phyloP scores from a whole-genome alignment of 2,888 invertebrate species.

The Lycia hirtaria region DNA sequence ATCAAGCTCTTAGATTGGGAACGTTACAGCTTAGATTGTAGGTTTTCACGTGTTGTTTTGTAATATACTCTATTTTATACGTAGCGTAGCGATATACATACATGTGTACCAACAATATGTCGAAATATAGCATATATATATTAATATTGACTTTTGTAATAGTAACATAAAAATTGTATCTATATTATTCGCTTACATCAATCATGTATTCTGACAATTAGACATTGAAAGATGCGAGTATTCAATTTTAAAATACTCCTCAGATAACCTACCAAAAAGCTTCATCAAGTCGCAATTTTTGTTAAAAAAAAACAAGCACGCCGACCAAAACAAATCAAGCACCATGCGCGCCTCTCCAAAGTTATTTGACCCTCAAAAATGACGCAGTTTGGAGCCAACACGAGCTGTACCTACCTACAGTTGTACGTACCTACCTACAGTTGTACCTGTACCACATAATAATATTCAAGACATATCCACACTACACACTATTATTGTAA shows the following conservation, averaged over 20 bases:
- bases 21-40: no score
- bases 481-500: neutral
- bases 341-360: slow-evolving; percentile 14
- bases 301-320: slow-evolving; percentile 7
- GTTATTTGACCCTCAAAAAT: slow-evolving; percentile 39
- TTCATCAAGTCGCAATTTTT: slow-evolving; percentile 6
- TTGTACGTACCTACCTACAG: slow-evolving; percentile 7
- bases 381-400: slow-evolving; percentile 22
- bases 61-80: no score
- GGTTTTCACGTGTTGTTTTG: no score
- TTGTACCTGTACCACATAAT: neutral
- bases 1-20: no score
- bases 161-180: no score
- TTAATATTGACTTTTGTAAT: no score
- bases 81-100: no score
- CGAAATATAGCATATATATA: no score
- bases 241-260: neutral
- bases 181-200: no score
- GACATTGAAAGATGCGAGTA: neutral
- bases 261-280: slow-evolving; percentile 3
- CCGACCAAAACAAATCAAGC: slow-evolving; percentile 15
- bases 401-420: neutral
- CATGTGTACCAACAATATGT: no score
- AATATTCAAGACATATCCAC: neutral
- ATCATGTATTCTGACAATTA: no score